These are phyloP conservation scores for Dinocampus coccinellae DNA, from an alignment of 2,888 invertebrate species.

Conservation along the genomic window DNA sequence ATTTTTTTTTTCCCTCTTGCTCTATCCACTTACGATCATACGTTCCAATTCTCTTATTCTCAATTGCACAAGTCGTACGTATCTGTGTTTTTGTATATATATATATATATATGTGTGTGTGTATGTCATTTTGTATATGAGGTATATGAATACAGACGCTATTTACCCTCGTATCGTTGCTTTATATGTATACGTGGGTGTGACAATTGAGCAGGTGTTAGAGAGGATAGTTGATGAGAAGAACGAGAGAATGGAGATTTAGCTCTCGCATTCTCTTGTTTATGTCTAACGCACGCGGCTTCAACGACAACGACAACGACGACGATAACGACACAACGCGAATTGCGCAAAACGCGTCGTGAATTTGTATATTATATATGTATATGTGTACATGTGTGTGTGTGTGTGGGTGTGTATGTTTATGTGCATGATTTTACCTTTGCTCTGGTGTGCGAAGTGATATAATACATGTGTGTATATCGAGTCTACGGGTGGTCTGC, in stretches of 20 bases:
- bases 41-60: no score
- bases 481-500: slow-evolving; percentile 33
- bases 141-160: slow-evolving; percentile 51
- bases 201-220: slow-evolving; percentile 17
- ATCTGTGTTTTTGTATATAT: no score
- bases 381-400: neutral
- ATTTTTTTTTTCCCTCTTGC: no score
- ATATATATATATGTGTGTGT: slow-evolving; percentile 45
- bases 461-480: slow-evolving; percentile 8
- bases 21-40: no score
- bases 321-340: slow-evolving; percentile 15
- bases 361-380: neutral
- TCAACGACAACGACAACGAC: neutral
- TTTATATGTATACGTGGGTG: slow-evolving; percentile 9
- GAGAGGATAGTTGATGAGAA: neutral
- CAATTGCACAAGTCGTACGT: no score
- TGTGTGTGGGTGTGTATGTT: neutral
- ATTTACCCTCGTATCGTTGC: slow-evolving; percentile 42
- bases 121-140: slow-evolving; percentile 56
- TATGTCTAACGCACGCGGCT: slow-evolving; percentile 44
- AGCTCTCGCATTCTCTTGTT: no score
- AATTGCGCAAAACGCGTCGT: slow-evolving; percentile 21
- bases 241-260: no score
- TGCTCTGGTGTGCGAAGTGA: no score
- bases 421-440: neutral